These are phyloP conservation scores for Protonibea diacanthus DNA, from an alignment of 2,797 vertebrate genomes.

Conservation along the genomic window DNA sequence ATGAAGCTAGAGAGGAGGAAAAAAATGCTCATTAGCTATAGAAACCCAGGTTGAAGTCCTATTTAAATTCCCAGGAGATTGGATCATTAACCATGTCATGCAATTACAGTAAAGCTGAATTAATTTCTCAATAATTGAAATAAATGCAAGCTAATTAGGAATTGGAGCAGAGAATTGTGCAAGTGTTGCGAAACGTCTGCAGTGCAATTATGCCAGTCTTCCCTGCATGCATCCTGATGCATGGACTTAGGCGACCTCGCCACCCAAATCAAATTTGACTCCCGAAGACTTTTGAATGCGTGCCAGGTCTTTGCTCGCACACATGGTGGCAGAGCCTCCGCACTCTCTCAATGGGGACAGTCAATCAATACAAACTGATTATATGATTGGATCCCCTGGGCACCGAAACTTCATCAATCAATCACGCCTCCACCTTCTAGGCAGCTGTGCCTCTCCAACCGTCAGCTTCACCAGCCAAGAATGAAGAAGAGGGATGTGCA, in stretches of 20 bases:
- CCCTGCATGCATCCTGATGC: slow-evolving; percentile 23
- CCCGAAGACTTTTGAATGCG: slow-evolving; percentile 57
- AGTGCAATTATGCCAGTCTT: slow-evolving; percentile 39
- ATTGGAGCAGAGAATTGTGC: slow-evolving; percentile 47
- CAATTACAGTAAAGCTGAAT: slow-evolving; percentile 72
- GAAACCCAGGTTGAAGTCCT: slow-evolving; percentile 60
- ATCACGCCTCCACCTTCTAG: slow-evolving; percentile 76
- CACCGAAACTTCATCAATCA: slow-evolving; percentile 81
- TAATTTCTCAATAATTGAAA: slow-evolving; percentile 71
- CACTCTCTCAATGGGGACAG: slow-evolving; percentile 77
- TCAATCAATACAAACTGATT: slow-evolving; percentile 84
- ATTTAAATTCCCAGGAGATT: slow-evolving; percentile 62
- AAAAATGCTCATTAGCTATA: slow-evolving; percentile 53
- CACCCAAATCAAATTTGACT: slow-evolving; percentile 67
- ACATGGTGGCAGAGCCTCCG: slow-evolving; percentile 54
- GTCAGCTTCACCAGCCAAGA: slow-evolving; percentile 49
- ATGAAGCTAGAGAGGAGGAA: slow-evolving; percentile 21
- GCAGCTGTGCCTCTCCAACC: slow-evolving; percentile 68
- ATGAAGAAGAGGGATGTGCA: slow-evolving; percentile 28
- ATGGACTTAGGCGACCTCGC: slow-evolving; percentile 42
- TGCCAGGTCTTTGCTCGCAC: slow-evolving; percentile 58
- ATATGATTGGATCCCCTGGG: slow-evolving; percentile 83
- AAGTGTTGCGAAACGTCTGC: slow-evolving; percentile 46
- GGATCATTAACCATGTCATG: slow-evolving; percentile 70
- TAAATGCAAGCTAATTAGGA: slow-evolving; percentile 63